These are phyloP conservation scores for Orchesella flavescens DNA, from an alignment of 2,888 invertebrate genomes.

Conservation along the genomic window DNA sequence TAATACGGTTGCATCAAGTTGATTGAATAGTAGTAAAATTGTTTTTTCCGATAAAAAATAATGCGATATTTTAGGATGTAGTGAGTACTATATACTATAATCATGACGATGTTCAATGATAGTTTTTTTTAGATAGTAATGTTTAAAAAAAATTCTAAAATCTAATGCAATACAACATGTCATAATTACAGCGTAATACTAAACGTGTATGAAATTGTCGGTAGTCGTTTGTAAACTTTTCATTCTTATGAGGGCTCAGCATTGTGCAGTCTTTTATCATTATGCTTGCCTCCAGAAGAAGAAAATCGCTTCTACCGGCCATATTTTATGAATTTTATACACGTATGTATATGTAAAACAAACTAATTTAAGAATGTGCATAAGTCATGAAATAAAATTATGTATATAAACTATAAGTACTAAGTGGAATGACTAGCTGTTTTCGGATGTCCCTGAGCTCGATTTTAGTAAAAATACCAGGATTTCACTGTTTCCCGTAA, in stretches of 20 bases:
- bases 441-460: constrained; percentile 66
- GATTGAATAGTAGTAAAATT: constrained; percentile 18
- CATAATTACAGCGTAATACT: no score
- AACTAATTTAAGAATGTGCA: constrained; percentile 3
- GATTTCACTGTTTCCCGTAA: constrained; percentile 70
- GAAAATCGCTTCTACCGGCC: not conserved
- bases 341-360: not conserved
- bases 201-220: no score
- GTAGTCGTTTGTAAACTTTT: no score
- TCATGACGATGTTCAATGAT: constrained; percentile 6
- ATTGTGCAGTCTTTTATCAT: no score
- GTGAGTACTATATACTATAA: constrained; percentile 10
- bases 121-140: no score
- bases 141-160: no score
- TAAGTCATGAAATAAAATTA: constrained; percentile 16
- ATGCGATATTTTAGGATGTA: constrained; percentile 15
- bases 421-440: constrained; percentile 65
- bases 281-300: no score
- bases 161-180: no score
- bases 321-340: not conserved
- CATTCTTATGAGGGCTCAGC: no score
- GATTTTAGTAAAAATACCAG: constrained; percentile 69
- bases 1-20: constrained; percentile 1
- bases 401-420: constrained; percentile 13
- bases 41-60: constrained; percentile 22